Evolutionary conservation across 2,888 invertebrate genomes (phyloP).

Genomic region (Drosophila eohydei): DNA sequence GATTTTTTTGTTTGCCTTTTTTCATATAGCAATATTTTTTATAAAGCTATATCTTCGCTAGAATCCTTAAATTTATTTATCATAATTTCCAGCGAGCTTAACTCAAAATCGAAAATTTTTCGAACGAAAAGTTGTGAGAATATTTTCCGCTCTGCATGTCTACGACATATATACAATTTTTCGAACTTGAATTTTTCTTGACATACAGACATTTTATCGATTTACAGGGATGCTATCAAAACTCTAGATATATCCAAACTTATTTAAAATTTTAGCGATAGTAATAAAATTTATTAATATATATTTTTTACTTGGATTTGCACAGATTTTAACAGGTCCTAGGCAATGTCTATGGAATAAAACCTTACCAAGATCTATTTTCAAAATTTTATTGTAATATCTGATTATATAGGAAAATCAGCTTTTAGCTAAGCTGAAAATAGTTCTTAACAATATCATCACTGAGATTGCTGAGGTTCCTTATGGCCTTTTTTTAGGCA

Average conservation of each 20-base stretch:
- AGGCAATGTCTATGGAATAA: no score
- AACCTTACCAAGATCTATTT: background rate
- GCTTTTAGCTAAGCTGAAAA: background rate
- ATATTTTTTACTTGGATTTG: background rate
- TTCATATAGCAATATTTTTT: background rate
- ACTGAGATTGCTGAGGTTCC: background rate
- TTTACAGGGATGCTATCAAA: constrained; percentile 5
- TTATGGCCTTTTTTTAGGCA: background rate
- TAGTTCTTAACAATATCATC: background rate
- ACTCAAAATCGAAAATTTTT: background rate
- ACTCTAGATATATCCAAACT: background rate
- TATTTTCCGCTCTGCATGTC: background rate
- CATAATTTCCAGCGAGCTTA: background rate
- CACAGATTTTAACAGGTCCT: no score
- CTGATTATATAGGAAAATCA: accelerated
- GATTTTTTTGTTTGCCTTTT: background rate
- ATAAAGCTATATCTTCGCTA: no score
- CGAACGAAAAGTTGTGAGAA: background rate
- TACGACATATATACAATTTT: background rate
- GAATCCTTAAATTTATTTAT: no score
- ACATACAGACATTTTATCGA: constrained; percentile 7
- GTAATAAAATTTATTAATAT: background rate
- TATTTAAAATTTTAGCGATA: background rate
- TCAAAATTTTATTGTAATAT: background rate
- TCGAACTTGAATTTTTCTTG: background rate